These are phyloP conservation scores for Drosophila emarginata DNA, from an alignment of 2,888 invertebrate species.

Conservation along the genomic window DNA sequence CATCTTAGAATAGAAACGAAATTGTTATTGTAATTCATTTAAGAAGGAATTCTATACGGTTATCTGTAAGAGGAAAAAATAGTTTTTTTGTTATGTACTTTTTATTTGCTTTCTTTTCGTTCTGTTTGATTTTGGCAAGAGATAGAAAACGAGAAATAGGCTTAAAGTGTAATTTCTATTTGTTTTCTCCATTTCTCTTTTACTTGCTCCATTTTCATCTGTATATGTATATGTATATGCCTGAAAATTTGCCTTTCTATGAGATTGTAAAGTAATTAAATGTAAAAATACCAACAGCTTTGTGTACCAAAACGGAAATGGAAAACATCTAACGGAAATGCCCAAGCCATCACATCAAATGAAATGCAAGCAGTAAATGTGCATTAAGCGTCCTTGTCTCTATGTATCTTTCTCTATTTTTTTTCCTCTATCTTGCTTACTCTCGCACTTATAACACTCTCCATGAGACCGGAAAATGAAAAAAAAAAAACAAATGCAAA, in stretches of 20 bases:
- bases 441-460: not conserved
- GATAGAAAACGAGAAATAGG: not conserved
- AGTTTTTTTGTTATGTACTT: too few relatives aligned
- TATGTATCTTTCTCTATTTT: too few relatives aligned
- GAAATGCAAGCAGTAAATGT: slow-evolving; percentile 49
- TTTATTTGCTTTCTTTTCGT: too few relatives aligned
- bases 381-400: slow-evolving; percentile 33
- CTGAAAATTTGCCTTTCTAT: not conserved
- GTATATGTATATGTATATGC: not conserved
- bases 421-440: too few relatives aligned
- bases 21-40: not conserved
- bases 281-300: slow-evolving; percentile 39
- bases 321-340: slow-evolving; percentile 59
- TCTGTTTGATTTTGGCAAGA: not conserved
- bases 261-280: slow-evolving; percentile 54
- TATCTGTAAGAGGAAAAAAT: not conserved
- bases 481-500: not conserved
- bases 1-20: too few relatives aligned
- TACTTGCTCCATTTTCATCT: not conserved
- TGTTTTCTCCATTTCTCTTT: too few relatives aligned
- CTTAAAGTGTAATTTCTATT: not conserved
- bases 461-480: too few relatives aligned
- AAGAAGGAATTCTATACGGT: not conserved
- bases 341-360: slow-evolving; percentile 52
- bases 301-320: slow-evolving; percentile 56